Evolutionary conservation across 2,797 vertebrate species (phyloP), one percentile per base, ranked within the genome.

Genomic region (Protonibea diacanthus): DNA sequence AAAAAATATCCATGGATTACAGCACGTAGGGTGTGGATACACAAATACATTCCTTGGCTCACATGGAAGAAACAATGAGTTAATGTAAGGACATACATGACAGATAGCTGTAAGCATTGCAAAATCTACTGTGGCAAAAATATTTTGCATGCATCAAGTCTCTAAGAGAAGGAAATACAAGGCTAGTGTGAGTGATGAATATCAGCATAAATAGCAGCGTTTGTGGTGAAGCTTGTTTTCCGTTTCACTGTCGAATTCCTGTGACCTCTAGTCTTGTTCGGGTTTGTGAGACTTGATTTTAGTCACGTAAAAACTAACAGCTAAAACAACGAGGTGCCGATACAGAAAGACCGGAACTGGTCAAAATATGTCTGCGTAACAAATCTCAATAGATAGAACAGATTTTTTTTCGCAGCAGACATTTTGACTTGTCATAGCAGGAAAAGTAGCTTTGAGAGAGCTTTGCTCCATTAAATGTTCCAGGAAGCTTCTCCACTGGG

Each of bases 261-360:
- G 17, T 63, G 70, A 75, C 73, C 81, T 84, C n/a, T 21, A 25
- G 47, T 20, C n/a, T 25, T 27, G 47, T 17, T 74, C 23, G 70
- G 55, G 47, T 23, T 9, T 33, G 71, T 82, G 84, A 67, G 63
- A 90, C 64, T 12, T 14, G 59, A 86, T 80, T 74, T 75, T 56
- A 58, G 42, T 66, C 86, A 80, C 59, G 71, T 53, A 73, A 81
- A 89, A 68, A 55, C 69, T 58, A 77, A 74, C 86, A 51, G 14
- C 20, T 8, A 10, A 59, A 75, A 76, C 74, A 77, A 73, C 20
- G 42, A 20, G 18, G 71, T 42, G 57, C 11, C 76, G 44, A 73
- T 13, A 33, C 3, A 72, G n/a, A 80, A 14, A 51, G 48, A 42
- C 56, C 8, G 11, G 6, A 9, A 7, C 44, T 33, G 8, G 6